These are phyloP conservation scores for Agrilus planipennis DNA, from an alignment of 1,140 invertebrate genomes.

Conservation along the genomic window DNA sequence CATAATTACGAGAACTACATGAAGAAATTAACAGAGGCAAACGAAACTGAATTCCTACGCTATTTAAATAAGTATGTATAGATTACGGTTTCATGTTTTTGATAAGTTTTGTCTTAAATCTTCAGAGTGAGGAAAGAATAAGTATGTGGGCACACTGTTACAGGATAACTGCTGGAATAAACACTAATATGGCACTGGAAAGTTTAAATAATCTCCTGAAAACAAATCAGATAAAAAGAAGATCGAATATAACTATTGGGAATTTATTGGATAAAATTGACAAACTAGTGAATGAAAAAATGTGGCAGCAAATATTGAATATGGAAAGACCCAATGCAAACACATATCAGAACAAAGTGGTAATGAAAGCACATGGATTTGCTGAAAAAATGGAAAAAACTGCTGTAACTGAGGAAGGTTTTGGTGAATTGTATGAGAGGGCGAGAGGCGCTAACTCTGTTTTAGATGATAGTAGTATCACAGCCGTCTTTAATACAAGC, in stretches of 20 bases:
- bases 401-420: background rate
- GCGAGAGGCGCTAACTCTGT: too few species aligned
- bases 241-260: slow-evolving; percentile 1
- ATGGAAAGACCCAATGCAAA: too few species aligned
- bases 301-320: slow-evolving; percentile 5
- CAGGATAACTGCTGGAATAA: slow-evolving; percentile 4
- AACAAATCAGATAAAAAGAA: slow-evolving; percentile 4
- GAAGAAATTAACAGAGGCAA: background rate
- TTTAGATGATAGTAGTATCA: too few species aligned
- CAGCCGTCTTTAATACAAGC: background rate
- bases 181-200: slow-evolving; percentile 7
- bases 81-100: background rate
- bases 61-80: slow-evolving; percentile 14
- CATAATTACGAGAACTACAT: slow-evolving; percentile 6
- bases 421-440: too few species aligned
- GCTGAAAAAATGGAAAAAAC: background rate
- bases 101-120: slow-evolving; percentile 9
- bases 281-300: slow-evolving; percentile 1
- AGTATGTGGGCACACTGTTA: slow-evolving; percentile 7
- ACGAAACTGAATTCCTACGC: slow-evolving; percentile 14
- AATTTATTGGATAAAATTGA: background rate
- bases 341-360: background rate
- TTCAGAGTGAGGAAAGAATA: slow-evolving; percentile 14
- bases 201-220: slow-evolving; percentile 10
- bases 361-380: background rate